Base-by-base conservation (phyloP, 37 sponge, comb jelly and placozoan species). In the Hormiphora californensis region DNA sequence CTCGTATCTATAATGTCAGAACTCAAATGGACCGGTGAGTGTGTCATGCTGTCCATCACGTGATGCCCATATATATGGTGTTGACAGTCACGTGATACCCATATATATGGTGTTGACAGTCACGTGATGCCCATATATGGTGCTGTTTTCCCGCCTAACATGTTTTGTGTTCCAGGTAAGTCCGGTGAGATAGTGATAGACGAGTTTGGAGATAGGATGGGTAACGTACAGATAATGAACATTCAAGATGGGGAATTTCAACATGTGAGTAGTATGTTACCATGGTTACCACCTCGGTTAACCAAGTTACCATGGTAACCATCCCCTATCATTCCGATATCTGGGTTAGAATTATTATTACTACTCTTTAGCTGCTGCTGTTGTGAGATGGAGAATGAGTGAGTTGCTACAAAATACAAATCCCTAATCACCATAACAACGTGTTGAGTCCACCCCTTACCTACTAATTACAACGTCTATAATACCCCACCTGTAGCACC, bases 201-300 rank as follows among this genome's bases (percentile, higher is more conserved):
- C 37, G 67, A 32, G 35, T 7, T 28, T 65, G 67, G 67, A 3
- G 67, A 65, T 31, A 65, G 67, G 17, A 36, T 65, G 32, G 67
- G 67, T 19, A 65, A 65, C 37, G 37, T 65, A 17, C 67, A 65
- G 28, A 31, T 65, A 25, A 65, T 65, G 67, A 65, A 65, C 37
- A 65, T 65, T 4, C 67, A 65, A 65, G 35, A 17, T 31, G 67
- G 67, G 31, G 67, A 65, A 15, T 65, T 65, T 65, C 32, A 33
- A 32, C 67, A 65, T 36, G 67, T 65, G 12, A n/a, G n/a, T n/a
- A n/a, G n/a, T n/a, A n/a, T n/a, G n/a, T n/a, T n/a, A n/a, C n/a
- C n/a, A n/a, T n/a, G n/a, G n/a, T n/a, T n/a, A n/a, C n/a, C n/a
- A n/a, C n/a, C n/a, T n/a, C n/a, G n/a, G n/a, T n/a, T n/a, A n/a